Conservation (phyloP, 2,113 vertebrate species). For the Polypterus bichir region DNA sequence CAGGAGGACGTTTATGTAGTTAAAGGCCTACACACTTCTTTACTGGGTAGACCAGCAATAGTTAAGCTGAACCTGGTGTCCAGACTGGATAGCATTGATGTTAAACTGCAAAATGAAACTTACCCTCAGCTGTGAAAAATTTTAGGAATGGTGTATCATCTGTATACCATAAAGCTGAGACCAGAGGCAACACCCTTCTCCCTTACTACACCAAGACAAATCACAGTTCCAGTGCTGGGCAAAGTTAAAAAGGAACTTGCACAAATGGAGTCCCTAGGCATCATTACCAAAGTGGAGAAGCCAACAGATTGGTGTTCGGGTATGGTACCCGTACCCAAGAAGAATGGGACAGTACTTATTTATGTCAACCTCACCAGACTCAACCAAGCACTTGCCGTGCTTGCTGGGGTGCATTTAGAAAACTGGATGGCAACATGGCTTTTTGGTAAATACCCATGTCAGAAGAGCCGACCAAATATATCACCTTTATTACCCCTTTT, state of each 20-base stretch:
- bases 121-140: slow-evolving; percentile 1
- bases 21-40: neutral
- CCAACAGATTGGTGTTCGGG: neutral
- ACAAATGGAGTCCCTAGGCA: neutral
- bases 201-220: neutral
- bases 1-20: slow-evolving; percentile 7
- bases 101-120: neutral
- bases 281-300: neutral
- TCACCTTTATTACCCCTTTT: neutral
- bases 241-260: neutral
- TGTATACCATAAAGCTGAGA: slow-evolving; percentile 5
- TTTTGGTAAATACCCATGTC: neutral
- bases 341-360: neutral
- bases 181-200: neutral
- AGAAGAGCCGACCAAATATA: neutral
- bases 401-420: neutral
- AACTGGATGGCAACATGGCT: neutral
- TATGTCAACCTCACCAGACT: neutral
- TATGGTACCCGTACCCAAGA: neutral
- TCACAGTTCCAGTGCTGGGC: neutral
- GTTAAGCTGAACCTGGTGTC: neutral
- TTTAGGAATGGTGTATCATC: neutral
- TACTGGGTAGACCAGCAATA: neutral
- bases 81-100: neutral
- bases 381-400: neutral